Percentiles rank a stretch among this genome's conserved stretches.
These are phyloP conservation scores for Lophius piscatorius DNA, from an alignment of 2,113 vertebrate genomes.

Conservation along the genomic window DNA sequence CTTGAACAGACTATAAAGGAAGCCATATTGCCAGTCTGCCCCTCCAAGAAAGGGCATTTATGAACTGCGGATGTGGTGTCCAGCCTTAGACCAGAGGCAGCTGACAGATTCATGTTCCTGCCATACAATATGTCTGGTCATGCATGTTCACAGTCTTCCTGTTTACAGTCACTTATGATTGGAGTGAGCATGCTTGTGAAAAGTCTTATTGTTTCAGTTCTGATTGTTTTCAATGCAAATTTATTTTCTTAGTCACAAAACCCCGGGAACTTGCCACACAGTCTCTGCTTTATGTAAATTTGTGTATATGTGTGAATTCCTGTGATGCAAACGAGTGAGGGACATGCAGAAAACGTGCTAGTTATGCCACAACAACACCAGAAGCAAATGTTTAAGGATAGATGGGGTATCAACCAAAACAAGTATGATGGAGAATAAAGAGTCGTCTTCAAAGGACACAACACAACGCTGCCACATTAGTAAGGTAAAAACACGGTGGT, in stretches of 20 bases:
- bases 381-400: conserved; percentile 7
- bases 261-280: neutral
- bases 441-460: neutral
- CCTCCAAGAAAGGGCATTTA: conserved; percentile 17
- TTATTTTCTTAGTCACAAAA: neutral
- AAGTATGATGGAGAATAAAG: conserved; percentile 15
- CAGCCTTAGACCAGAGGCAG: conserved; percentile 40
- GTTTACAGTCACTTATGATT: conserved; percentile 51
- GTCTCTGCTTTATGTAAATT: neutral
- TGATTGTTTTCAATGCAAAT: conserved; percentile 47
- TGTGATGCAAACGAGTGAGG: neutral
- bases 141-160: conserved; percentile 59
- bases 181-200: conserved; percentile 17
- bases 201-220: conserved; percentile 45
- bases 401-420: conserved; percentile 9
- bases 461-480: conserved; percentile 28
- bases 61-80: conserved; percentile 1
- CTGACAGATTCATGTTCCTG: conserved; percentile 69
- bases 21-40: conserved; percentile 8
- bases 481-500: no score
- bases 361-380: no score
- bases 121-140: conserved; percentile 61
- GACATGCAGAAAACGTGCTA: neutral
- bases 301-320: neutral
- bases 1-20: no score